Conservation (phyloP, 2,797 vertebrate genomes). For the Acestrorhynchus altus region DNA sequence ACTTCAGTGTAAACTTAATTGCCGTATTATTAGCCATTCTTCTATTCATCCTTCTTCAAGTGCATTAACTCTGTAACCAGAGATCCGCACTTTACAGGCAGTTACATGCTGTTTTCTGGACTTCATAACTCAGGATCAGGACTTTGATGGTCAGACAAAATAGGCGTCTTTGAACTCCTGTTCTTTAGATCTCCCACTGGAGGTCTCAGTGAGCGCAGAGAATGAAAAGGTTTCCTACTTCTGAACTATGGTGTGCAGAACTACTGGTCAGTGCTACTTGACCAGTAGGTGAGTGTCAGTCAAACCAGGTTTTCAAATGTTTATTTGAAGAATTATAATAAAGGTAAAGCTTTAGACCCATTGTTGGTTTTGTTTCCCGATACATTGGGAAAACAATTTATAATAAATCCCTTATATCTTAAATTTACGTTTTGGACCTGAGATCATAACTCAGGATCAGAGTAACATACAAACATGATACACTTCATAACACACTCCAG, state of each 20-base stretch:
- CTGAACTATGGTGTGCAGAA: constrained; percentile 80
- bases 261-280: constrained; percentile 86
- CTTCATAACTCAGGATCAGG: too few relatives aligned
- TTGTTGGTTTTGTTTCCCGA: background rate
- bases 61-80: constrained; percentile 10
- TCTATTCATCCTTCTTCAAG: constrained; percentile 9
- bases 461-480: too few relatives aligned
- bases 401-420: too few relatives aligned
- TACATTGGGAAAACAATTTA: too few relatives aligned
- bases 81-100: too few relatives aligned
- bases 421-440: too few relatives aligned
- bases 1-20: constrained; percentile 9
- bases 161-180: constrained; percentile 10
- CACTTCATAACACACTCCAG: too few relatives aligned
- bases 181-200: constrained; percentile 77
- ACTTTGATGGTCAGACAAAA: background rate
- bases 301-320: too few relatives aligned
- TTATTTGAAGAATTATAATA: constrained; percentile 13
- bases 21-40: constrained; percentile 32
- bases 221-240: constrained; percentile 81
- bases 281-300: constrained; percentile 63
- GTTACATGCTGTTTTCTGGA: too few relatives aligned
- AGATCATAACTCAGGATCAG: too few relatives aligned
- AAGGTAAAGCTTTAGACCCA: background rate
- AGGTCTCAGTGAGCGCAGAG: constrained; percentile 76